Conservation (phyloP, 2,888 invertebrate species). For the Selenia dentaria region DNA sequence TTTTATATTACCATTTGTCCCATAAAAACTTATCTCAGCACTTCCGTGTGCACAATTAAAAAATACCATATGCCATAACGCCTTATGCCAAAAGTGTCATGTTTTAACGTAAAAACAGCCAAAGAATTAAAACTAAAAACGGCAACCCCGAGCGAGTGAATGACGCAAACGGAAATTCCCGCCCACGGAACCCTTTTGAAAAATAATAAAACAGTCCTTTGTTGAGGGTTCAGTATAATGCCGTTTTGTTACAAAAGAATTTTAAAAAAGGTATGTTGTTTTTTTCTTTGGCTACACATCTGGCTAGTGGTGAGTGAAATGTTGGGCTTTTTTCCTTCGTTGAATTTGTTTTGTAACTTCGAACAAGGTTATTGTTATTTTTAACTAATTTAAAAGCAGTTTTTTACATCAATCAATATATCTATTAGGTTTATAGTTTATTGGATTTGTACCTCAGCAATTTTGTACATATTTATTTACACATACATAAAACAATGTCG, state of each 20-base stretch:
- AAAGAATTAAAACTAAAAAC: constrained; percentile 32
- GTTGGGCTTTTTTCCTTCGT: neutral
- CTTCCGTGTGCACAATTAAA: constrained; percentile 44
- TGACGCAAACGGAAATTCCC: constrained; percentile 37
- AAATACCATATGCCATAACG: constrained; percentile 28
- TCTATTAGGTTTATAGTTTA: too few relatives aligned
- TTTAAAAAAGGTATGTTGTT: constrained; percentile 24
- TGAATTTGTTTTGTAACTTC: neutral
- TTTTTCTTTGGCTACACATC: constrained; percentile 34
- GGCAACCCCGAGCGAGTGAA: constrained; percentile 41
- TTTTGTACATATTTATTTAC: too few relatives aligned
- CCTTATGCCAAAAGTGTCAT: constrained; percentile 43
- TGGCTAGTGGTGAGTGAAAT: constrained; percentile 28
- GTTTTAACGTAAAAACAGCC: constrained; percentile 42
- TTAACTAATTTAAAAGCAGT: too few relatives aligned
- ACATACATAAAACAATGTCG: too few relatives aligned
- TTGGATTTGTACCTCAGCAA: too few relatives aligned
- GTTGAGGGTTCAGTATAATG: constrained; percentile 35
- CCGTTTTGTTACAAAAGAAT: constrained; percentile 39
- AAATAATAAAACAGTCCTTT: constrained; percentile 52
- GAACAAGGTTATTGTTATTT: neutral
- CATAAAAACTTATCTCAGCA: neutral
- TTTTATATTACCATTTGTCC: too few relatives aligned
- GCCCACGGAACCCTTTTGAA: constrained; percentile 59
- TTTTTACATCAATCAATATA: too few relatives aligned